These are phyloP conservation scores for Nothoprocta perdicaria DNA, from an alignment of 2,113 vertebrate genomes.

Conservation along the genomic window DNA sequence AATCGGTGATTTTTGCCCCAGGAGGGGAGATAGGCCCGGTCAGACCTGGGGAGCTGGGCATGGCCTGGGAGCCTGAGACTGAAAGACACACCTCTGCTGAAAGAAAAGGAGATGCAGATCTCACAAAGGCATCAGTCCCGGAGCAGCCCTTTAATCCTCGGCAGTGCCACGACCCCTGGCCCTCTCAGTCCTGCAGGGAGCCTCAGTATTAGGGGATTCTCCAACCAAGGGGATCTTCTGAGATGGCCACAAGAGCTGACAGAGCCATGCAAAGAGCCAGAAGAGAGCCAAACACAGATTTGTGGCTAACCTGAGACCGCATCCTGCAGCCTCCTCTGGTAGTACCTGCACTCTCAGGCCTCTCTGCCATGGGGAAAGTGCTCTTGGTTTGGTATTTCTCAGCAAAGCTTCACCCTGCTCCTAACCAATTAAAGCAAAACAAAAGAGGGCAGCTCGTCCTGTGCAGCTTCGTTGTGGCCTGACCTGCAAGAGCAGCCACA, in stretches of 20 bases:
- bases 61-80: background rate
- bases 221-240: fast-evolving
- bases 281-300: background rate
- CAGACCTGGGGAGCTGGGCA: background rate
- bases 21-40: background rate
- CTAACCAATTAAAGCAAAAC: fast-evolving
- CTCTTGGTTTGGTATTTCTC: background rate
- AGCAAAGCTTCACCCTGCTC: background rate
- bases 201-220: background rate
- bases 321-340: background rate
- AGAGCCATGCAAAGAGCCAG: background rate
- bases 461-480: background rate
- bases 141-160: background rate
- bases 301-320: background rate
- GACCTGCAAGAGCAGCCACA: background rate
- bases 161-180: background rate
- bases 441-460: background rate
- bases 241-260: background rate
- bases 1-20: too few relatives aligned
- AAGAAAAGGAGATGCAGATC: background rate
- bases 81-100: background rate
- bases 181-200: background rate
- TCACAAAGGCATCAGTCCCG: background rate
- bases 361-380: background rate
- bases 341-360: fast-evolving